Evolutionary conservation across 2,797 vertebrate species (phyloP), one percentile per base, ranked within the genome.

Genomic region (Salarias fasciatus): DNA sequence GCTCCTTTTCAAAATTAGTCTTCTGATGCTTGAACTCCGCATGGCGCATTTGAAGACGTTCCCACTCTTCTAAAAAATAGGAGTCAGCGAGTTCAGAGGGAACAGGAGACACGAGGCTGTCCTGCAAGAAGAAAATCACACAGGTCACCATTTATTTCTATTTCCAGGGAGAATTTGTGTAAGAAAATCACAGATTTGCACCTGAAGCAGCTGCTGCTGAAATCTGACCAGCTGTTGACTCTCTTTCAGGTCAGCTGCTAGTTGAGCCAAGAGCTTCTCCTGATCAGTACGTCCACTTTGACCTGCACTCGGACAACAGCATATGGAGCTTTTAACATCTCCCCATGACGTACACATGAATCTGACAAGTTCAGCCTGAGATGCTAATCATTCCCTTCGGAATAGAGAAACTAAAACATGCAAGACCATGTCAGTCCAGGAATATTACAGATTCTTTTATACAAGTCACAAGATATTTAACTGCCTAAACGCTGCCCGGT

Each of bases 21-120:
- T 63, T 92, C 79, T 93, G 93, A 12, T 84, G 76, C 29, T 88
- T 48, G 0, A 95, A 77, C 69, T 91, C 79, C 0, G 45, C 77
- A 72, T 80, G 77, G 24, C 78, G 75, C 51, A 75, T 41, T 74
- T 90, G 89, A 8, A 95, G 88, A 56, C 78, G 88, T 47, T 93
- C 91, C 90, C 93, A 88, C 77, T 94, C 94, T 50, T 95, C 94
- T 69, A 95, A 49, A 65, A 92, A 91, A 63, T 92, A 93, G 8
- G 85, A 92, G 46, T 92, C 86, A 0, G 78, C 61, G 44, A 94
- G 76, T 13, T 88, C 78, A 5, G 82, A 42, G 0, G 86, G 84
- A 1, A 89, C 53, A 0, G 83, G 72, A 0, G 81, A 57, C 2
- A 14, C 28, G 4, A 91, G 52, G 8, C 64, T 79, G 49, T 92